A percentile compares a stretch with the other conserved stretches of the same genome.
phyloP scores from a whole-genome alignment of 64 coral and sea anemone genomes.

The Anthopleura sola region DNA sequence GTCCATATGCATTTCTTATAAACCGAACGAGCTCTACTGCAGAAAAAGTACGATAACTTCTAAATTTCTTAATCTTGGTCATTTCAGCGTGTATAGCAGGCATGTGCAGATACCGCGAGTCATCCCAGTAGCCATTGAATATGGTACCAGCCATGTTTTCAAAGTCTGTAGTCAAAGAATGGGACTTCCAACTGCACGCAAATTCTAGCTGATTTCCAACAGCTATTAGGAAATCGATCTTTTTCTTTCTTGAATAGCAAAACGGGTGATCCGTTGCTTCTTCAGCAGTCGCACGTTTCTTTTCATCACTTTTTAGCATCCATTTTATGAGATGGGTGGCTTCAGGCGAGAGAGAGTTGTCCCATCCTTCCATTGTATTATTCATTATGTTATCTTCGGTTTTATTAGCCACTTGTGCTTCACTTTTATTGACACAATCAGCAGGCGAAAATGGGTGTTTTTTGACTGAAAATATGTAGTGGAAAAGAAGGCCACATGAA shows the following conservation, averaged over 20 bases:
- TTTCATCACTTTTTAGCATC: not conserved
- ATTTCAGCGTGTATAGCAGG: slow-evolving; percentile 5
- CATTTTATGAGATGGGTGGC: not conserved
- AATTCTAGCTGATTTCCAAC: slow-evolving; percentile 37
- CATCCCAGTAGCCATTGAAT: not conserved
- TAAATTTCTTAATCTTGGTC: not conserved
- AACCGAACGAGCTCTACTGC: slow-evolving; percentile 28
- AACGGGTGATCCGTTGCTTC: not conserved
- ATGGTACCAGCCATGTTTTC: not conserved
- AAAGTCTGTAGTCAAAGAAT: not conserved
- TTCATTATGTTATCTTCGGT: slow-evolving; percentile 11
- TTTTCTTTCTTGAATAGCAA: slow-evolving; percentile 4
- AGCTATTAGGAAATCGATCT: slow-evolving; percentile 13
- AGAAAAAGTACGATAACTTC: not conserved
- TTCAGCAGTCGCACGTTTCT: not conserved
- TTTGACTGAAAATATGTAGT: slow-evolving; percentile 3
- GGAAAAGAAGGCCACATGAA: slow-evolving; percentile 28
- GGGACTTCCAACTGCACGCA: not conserved
- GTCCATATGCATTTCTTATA: slow-evolving; percentile 1
- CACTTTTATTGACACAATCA: not conserved
- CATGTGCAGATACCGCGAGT: not conserved
- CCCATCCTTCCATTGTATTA: not conserved
- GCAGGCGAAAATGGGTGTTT: slow-evolving; percentile 24
- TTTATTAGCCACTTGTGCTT: not conserved
- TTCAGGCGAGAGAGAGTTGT: not conserved